Base-by-base conservation (phyloP, 1,140 invertebrate genomes). In the Trachelipus rathkii region DNA sequence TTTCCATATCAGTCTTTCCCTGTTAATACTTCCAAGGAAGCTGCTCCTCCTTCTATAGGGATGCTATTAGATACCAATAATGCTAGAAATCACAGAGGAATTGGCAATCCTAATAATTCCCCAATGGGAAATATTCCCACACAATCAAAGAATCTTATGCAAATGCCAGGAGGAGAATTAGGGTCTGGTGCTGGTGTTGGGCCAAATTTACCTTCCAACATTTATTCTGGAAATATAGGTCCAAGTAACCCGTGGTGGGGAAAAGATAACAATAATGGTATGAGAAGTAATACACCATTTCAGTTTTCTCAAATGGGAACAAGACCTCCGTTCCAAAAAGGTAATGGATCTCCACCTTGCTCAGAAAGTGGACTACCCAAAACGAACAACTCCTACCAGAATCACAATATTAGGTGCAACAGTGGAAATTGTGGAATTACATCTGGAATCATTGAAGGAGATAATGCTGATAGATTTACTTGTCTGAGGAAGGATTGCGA, bases 271-370 rank as follows among this genome's bases (percentile, higher is more conserved):
- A 60, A 13, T 15, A 60, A 19, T 60, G 50, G 50, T 8, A 60
- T 60, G 50, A 60, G 50, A 60, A 33, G 33, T 33, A 60, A 60
- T 60, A 13, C 50, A 13, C 19, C 50, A 13, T 60, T 15, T 19
- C 50, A 60, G 50, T 60, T 60, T 60, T 60, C 50, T 60, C 50
- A 60, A 60, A 60, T 60, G 50, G 50, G 50, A 15, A 60, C 19
- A 15, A 13, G 50, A 15, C 50, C 50, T 60, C 50, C 50, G 11
- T 60, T 60, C 19, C 50, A 60, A 13, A 19, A 19, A 19, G 50
- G 50, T 15, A 60, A 60, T 19, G 50, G 11, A 4, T 60, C 50
- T 19, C 50, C 50, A 2, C 50, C 50, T 19, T 33, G 33, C 6
- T 1, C 33, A 3, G 33, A 33, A 6, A 33, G 33, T 33, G 33